Base-by-base conservation (phyloP, 2,888 invertebrate genomes). In the Synergus gifuensis region DNA sequence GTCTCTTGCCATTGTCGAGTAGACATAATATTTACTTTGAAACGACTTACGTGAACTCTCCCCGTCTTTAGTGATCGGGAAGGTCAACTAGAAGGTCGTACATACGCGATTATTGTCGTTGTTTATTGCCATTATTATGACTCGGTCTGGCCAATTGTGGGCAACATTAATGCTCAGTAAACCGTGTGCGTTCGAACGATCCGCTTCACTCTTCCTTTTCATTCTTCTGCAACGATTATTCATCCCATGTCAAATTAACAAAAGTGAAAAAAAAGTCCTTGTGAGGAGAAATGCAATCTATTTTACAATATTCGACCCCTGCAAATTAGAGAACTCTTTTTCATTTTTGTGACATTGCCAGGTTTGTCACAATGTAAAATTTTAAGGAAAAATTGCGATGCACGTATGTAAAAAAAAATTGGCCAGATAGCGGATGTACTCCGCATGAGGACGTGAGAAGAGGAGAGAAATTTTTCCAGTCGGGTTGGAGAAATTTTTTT, bases 11-110 rank as follows among this genome's bases (percentile, higher is more conserved):
- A 84, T 78, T 83, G 83, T 81, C 11, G 73, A 81, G 78, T 84
- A 87, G 88, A 88, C 88, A 87, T 86, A 88, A 87, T 88, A 87
- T 88, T 87, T 87, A 86, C 86, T 83, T 77, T 79, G 22, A 12
- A 60, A 60, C 60, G 60, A 60, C 18, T 12, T 60, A 73, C 49
- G 36, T 49, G 46, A 69, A 69, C 28, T 67, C 67, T 46, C 67
- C 81, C 80, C 82, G 82, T 83, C 81, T 83, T 82, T 2, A 28
- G 69, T 76, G 60, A 78, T 78, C 78, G 81, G 78, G 84, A 87
- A 87, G 86, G 86, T 86, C 87, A 86, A 63, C 79, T 78, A 81
- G 85, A 86, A 86, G 85, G 81, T 81, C 69, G 66, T 67, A 79
- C 79, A 14, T 62, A 58, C 28, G n/a, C 49, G 73, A 69, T 79